Evolutionary conservation across 30 jellyfish, hydroid and myxozoan genomes (phyloP).

Genomic region (Catostylus mosaicus): DNA sequence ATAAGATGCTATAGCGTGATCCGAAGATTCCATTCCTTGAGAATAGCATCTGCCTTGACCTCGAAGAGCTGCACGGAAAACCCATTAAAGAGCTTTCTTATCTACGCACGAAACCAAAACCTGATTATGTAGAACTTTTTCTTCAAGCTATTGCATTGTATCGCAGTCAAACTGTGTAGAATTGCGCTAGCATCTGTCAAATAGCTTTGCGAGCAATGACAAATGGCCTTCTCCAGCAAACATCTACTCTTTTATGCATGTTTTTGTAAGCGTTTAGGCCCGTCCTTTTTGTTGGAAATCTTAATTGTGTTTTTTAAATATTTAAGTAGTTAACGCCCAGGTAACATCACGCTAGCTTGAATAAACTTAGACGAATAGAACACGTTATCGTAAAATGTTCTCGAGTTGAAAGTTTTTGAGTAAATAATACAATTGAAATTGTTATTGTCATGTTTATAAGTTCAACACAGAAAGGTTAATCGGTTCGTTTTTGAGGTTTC

Average conservation of each 20-base stretch:
- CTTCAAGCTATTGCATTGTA: constrained; percentile 5
- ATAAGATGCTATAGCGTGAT: constrained; percentile 62
- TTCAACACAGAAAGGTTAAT: constrained; percentile 12
- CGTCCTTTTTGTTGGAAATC: neutral
- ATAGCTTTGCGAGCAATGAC: constrained; percentile 14
- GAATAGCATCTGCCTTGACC: constrained; percentile 68
- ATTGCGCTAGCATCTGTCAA: constrained; percentile 9
- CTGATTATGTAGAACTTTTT: neutral
- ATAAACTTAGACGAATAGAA: neutral
- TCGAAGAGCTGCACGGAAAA: constrained; percentile 71
- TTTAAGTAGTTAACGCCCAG: constrained; percentile 18
- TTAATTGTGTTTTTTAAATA: neutral
- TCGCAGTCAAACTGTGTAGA: constrained; percentile 28
- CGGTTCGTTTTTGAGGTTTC: constrained; percentile 35
- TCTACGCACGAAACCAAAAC: constrained; percentile 72
- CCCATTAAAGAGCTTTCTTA: constrained; percentile 54
- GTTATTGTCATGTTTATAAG: neutral
- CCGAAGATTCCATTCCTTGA: constrained; percentile 58
- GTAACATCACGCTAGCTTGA: constrained; percentile 17
- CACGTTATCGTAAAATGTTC: neutral
- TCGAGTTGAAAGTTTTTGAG: neutral
- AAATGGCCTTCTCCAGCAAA: neutral
- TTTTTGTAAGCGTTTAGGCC: constrained; percentile 5
- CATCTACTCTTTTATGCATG: constrained; percentile 5
- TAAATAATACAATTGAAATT: neutral